Base-by-base conservation (phyloP, 2,797 vertebrate species). In the Chelonia mydas region DNA sequence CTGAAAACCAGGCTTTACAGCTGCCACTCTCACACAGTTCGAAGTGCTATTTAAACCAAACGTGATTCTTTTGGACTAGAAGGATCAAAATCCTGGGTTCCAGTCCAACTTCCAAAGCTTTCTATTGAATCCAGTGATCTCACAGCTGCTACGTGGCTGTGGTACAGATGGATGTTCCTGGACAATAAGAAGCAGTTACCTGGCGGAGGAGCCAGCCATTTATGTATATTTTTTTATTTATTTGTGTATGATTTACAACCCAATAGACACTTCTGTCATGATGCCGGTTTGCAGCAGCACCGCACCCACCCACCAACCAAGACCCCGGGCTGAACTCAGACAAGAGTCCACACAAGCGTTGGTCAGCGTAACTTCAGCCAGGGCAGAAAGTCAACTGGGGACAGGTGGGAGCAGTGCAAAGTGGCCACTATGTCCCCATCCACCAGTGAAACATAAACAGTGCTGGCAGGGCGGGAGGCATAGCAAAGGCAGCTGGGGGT, bases 121-220 rank as follows among this genome's bases (percentile, higher is more conserved):
- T 54, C 27, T 68, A 8, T 55, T 92, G 0, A 1, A 90, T 53
- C 0, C 1, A 89, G 59, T 84, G 5, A 37, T 86, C 89, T 84
- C 61, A 87, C 92, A 96, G 94, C 92, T 84, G 92, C 92, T 92
- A 79, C 83, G 86, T 19, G 81, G 89, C 96, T 95, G 88, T 79
- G 83, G 88, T 96, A 92, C 96, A 96, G 95, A 90, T 95, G 93
- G 94, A 92, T 92, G 90, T 89, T 96, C 81, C 1, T 1, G 94
- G 78, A 93, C 0, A 0, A 3, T 91, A 86, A 94, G 83, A 90
- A 90, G 88, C 3, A 37, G 92, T 81, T 95, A 94, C 96, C 84
- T 88, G 94, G 88, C 94, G 92, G 89, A 88, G 88, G 89, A 93
- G 92, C 88, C 89, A 16, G 31, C 87, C 27, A 92, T 82, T 81